Conservation (phyloP, 2,888 invertebrate genomes). For the Eupithecia inturbata region DNA sequence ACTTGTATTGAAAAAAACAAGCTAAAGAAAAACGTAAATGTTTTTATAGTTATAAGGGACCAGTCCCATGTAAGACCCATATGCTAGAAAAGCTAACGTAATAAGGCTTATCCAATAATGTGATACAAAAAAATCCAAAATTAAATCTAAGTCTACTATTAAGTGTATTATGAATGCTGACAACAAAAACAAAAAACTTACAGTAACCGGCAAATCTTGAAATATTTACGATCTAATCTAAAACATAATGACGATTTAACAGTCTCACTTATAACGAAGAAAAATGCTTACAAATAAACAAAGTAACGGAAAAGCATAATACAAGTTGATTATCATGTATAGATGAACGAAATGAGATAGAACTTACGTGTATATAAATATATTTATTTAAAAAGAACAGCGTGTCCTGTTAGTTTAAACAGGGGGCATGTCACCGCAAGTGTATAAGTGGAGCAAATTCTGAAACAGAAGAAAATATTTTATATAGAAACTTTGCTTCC, state of each 20-base stretch:
- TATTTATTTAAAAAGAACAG: background rate
- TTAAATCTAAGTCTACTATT: no score
- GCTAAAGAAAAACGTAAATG: background rate
- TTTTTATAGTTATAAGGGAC: background rate
- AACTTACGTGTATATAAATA: background rate
- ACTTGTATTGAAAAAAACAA: conserved; percentile 21
- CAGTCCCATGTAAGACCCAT: background rate
- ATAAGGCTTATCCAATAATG: background rate
- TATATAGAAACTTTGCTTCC: background rate
- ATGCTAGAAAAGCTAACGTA: background rate
- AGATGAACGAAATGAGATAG: conserved; percentile 23
- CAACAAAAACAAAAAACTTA: conserved; percentile 58
- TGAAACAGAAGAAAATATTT: background rate
- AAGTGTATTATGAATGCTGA: conserved; percentile 56
- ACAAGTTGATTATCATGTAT: conserved; percentile 14
- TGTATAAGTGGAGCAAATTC: background rate
- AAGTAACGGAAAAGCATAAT: conserved; percentile 52
- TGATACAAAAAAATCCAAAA: conserved; percentile 33
- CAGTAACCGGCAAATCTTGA: conserved; percentile 28
- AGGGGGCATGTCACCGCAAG: background rate
- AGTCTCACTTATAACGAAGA: conserved; percentile 44
- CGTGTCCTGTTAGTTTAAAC: background rate
- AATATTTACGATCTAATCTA: conserved; percentile 36
- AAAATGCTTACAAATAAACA: conserved; percentile 23
- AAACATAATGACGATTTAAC: conserved; percentile 45